phyloP scores from a whole-genome alignment of 2,797 vertebrate species.

The Phataginus tricuspis region DNA sequence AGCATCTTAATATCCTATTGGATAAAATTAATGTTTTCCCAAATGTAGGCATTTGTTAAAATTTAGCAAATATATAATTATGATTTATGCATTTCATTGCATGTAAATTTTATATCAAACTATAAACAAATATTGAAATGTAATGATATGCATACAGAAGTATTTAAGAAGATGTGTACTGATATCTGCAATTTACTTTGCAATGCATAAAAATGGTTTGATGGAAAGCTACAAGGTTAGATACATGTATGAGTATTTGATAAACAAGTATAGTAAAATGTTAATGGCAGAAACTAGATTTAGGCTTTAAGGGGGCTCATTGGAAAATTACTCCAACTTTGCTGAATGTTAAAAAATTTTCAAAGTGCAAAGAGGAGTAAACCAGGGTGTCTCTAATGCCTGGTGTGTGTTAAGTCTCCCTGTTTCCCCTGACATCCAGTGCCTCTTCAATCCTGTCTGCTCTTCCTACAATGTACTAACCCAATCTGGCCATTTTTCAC shows the following conservation, averaged over 20 bases:
- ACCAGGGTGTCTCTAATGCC: neutral
- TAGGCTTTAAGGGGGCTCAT: neutral
- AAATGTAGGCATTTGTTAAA: slow-evolving; percentile 2
- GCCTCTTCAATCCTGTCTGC: neutral
- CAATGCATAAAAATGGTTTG: neutral
- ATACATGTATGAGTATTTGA: rapidly evolving
- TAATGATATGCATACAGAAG: neutral
- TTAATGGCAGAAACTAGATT: neutral
- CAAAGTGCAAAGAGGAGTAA: neutral
- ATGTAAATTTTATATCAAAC: neutral
- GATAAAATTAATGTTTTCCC: slow-evolving; percentile 36
- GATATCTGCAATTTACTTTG: neutral
- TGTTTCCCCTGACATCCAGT: neutral
- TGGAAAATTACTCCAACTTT: neutral
- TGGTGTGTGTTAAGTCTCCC: neutral
- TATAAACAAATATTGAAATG: neutral
- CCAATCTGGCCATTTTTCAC: too few species aligned
- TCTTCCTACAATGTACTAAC: neutral
- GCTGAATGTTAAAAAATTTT: neutral
- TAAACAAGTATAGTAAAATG: neutral
- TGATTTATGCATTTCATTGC: neutral
- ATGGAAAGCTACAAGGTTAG: neutral
- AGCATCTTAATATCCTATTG: neutral
- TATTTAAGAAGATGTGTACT: neutral
- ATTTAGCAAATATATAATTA: neutral